A percentile compares a stretch with the other conserved stretches of the same genome.
These are phyloP conservation scores for Engraulis encrasicolus DNA, from an alignment of 2,113 vertebrate genomes.

Conservation along the genomic window DNA sequence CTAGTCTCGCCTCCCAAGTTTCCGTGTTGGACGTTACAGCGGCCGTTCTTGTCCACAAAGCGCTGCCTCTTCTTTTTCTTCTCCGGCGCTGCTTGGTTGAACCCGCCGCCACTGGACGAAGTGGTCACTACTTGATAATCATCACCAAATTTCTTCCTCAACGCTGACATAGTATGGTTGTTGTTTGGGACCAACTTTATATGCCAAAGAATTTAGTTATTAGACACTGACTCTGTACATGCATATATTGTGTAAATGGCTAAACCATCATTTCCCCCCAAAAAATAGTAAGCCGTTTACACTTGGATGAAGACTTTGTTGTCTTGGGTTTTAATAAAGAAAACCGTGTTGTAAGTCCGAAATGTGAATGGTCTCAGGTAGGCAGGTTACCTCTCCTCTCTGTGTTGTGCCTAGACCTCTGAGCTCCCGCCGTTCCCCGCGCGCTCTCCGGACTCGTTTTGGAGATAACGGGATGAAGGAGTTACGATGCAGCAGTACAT, in stretches of 20 bases:
- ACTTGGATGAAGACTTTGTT: not conserved
- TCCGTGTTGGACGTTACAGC: conserved; percentile 86
- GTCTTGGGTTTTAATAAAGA: not conserved
- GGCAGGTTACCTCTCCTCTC: not conserved
- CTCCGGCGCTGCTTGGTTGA: conserved; percentile 75
- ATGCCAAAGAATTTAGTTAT: not conserved
- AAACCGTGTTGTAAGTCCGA: not conserved
- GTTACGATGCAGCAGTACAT: conserved; percentile 1
- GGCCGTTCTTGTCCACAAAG: conserved; percentile 90
- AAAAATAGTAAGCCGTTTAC: too few species aligned
- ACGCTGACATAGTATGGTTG: conserved; percentile 83
- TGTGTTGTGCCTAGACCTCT: not conserved
- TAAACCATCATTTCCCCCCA: not conserved
- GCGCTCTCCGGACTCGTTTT: not conserved
- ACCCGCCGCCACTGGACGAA: conserved; percentile 82
- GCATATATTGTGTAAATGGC: not conserved
- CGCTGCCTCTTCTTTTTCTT: conserved; percentile 82
- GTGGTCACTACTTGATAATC: conserved; percentile 90
- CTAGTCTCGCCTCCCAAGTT: conserved; percentile 87
- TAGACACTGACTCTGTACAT: not conserved
- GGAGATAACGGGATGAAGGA: not conserved
- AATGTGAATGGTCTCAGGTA: not conserved
- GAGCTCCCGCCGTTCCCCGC: not conserved
- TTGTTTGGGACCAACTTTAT: conserved; percentile 22
- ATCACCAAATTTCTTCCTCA: conserved; percentile 88